Conservation (phyloP, 1,140 invertebrate species). For the Aplysia californica region DNA sequence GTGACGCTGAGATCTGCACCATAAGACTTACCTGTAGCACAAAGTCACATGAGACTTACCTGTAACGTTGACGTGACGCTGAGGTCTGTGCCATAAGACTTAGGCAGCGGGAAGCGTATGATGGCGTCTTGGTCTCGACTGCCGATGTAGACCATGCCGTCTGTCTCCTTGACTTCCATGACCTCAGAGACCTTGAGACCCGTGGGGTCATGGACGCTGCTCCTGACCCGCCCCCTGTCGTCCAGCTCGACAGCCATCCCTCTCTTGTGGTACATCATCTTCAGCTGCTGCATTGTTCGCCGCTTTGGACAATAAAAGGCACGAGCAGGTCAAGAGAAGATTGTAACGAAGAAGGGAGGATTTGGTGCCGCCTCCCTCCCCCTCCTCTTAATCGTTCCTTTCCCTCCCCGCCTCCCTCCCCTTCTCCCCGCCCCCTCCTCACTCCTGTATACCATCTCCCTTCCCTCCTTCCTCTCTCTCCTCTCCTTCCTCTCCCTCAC, state of each 20-base stretch:
- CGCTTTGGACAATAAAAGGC: slow-evolving; percentile 53
- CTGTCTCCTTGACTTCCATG: slow-evolving; percentile 63
- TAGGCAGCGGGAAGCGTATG: too few relatives aligned
- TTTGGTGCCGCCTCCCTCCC: neutral
- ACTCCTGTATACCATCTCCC: too few relatives aligned
- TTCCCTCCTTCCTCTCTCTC: too few relatives aligned
- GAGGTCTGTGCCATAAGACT: too few relatives aligned
- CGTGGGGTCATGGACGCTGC: slow-evolving; percentile 62
- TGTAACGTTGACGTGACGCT: too few relatives aligned
- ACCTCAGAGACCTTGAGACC: slow-evolving; percentile 55
- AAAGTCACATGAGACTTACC: too few relatives aligned
- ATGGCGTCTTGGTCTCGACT: slow-evolving; percentile 37
- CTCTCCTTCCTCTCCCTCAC: too few relatives aligned
- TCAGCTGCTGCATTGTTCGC: slow-evolving; percentile 68
- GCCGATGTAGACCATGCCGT: slow-evolving; percentile 73
- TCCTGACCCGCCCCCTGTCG: slow-evolving; percentile 59
- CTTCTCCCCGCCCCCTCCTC: too few relatives aligned
- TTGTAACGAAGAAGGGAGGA: neutral
- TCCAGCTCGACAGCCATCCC: slow-evolving; percentile 65
- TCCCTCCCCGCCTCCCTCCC: too few relatives aligned
- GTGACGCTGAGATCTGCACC: too few relatives aligned
- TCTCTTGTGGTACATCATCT: slow-evolving; percentile 73
- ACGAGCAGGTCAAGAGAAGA: neutral
- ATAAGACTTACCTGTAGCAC: too few relatives aligned
- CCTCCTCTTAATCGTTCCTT: neutral